A percentile compares a stretch with the other conserved stretches of the same genome.
phyloP scores from a whole-genome alignment of 2,888 invertebrate genomes.

The Drosophila melanosoma region DNA sequence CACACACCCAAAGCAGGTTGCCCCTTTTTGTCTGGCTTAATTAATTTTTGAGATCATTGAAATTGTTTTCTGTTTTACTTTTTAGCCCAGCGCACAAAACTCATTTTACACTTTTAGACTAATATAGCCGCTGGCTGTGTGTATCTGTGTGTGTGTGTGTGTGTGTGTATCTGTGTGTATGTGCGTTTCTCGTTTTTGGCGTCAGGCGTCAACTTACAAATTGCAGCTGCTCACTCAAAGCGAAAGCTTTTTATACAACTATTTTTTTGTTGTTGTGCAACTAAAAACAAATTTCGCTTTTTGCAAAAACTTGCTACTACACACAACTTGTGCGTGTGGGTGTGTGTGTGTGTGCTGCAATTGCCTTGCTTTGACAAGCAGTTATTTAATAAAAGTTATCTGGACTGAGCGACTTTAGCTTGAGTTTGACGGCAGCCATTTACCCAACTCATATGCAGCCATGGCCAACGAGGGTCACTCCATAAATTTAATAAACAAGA shows the following conservation, averaged over 20 bases:
- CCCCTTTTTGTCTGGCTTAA: conserved; percentile 72
- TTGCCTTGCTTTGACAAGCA: conserved; percentile 68
- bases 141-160: conserved; percentile 8
- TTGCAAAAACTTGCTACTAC: conserved; percentile 42
- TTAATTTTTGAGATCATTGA: conserved; percentile 84
- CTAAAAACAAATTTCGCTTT: conserved; percentile 69
- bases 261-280: conserved; percentile 28
- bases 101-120: conserved; percentile 39
- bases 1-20: conserved; percentile 1
- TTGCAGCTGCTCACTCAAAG: conserved; percentile 61
- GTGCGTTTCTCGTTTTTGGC: background rate
- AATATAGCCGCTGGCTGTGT: conserved; percentile 40
- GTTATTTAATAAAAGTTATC: conserved; percentile 75
- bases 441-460: conserved; percentile 41
- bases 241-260: conserved; percentile 43
- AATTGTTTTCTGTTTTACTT: conserved; percentile 63
- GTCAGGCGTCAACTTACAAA: conserved; percentile 70
- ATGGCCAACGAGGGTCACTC: conserved; percentile 23
- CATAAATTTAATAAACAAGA: background rate
- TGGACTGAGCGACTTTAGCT: conserved; percentile 46
- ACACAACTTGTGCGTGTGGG: background rate
- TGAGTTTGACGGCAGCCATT: conserved; percentile 46
- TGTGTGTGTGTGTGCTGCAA: conserved; percentile 22
- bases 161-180: conserved; percentile 8
- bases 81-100: conserved; percentile 47